Evolutionary conservation across 1,140 invertebrate genomes (phyloP).

Genomic region (Zaprionus tsacasi): DNA sequence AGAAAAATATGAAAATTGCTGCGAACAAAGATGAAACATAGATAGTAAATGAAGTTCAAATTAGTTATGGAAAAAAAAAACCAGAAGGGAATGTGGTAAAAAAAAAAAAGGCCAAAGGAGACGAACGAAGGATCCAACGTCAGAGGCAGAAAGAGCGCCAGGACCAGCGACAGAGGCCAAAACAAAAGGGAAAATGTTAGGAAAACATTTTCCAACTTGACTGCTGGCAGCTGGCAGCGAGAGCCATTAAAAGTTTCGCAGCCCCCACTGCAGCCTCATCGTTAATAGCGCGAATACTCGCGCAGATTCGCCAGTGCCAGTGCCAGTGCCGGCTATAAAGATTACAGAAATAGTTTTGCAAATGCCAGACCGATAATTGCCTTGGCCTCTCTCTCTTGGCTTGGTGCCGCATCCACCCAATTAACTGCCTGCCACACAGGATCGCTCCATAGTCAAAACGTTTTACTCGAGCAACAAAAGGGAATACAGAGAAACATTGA

Average conservation of each 20-base stretch:
- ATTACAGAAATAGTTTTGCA: conserved; percentile 71
- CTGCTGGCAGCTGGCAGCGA: conserved; percentile 68
- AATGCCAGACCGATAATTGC: conserved; percentile 70
- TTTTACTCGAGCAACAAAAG: neutral
- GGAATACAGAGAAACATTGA: neutral
- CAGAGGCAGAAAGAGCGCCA: conserved; percentile 1
- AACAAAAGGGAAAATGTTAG: conserved; percentile 54
- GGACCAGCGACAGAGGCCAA: conserved; percentile 32
- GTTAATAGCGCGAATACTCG: conserved; percentile 4
- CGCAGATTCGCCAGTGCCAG: neutral
- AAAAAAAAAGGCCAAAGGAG: conserved; percentile 35
- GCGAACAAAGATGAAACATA: conserved; percentile 51
- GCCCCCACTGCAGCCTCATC: neutral
- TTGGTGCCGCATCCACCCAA: conserved; percentile 6
- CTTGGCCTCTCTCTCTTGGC: conserved; percentile 23
- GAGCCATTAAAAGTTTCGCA: conserved; percentile 76
- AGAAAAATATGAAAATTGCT: conserved; percentile 21
- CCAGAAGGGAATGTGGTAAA: conserved; percentile 38
- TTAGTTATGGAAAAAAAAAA: conserved; percentile 63
- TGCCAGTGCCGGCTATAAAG: conserved; percentile 68
- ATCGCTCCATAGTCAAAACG: neutral
- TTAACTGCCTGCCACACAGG: neutral
- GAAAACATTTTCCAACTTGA: conserved; percentile 64
- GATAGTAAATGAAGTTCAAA: conserved; percentile 76
- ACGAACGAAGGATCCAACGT: conserved; percentile 35